Percentiles rank a stretch among this genome's conserved stretches.
These are phyloP conservation scores for Nesogale talazaci DNA, from an alignment of 2,113 vertebrate species.

Conservation along the genomic window DNA sequence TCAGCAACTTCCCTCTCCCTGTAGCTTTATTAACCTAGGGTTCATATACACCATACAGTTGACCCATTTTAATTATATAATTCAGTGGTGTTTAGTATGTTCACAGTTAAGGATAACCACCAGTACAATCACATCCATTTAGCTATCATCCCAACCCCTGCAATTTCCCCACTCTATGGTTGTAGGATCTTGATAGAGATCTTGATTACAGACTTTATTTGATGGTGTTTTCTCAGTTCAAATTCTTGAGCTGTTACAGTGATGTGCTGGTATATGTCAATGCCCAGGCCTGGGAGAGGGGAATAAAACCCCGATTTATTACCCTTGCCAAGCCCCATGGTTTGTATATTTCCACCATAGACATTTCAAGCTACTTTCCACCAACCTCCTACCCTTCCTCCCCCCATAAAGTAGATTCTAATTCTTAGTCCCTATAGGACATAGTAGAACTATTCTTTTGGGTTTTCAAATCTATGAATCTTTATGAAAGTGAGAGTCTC, in stretches of 20 bases:
- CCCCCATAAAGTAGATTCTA: too few species aligned
- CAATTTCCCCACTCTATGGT: background rate
- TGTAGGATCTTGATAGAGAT: conserved; percentile 46
- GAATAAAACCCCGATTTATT: conserved; percentile 7
- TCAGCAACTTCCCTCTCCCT: background rate
- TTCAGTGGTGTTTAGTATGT: background rate
- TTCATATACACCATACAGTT: background rate
- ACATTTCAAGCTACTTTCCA: conserved; percentile 33
- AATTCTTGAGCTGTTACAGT: conserved; percentile 26
- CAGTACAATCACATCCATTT: background rate
- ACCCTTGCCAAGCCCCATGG: background rate
- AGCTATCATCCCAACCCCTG: background rate
- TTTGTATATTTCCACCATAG: background rate
- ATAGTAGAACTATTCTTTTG: too few species aligned
- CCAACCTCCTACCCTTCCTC: too few species aligned
- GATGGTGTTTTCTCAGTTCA: conserved; percentile 34
- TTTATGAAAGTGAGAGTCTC: too few species aligned
- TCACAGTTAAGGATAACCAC: background rate
- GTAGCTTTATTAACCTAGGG: background rate
- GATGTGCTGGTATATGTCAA: conserved; percentile 8
- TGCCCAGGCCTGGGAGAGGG: background rate
- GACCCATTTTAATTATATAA: background rate
- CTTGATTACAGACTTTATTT: conserved; percentile 30
- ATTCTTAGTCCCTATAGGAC: too few species aligned
- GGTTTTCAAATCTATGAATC: too few species aligned